phyloP scores from a whole-genome alignment of 1,140 invertebrate genomes.

The Anoplolepis gracilipes region DNA sequence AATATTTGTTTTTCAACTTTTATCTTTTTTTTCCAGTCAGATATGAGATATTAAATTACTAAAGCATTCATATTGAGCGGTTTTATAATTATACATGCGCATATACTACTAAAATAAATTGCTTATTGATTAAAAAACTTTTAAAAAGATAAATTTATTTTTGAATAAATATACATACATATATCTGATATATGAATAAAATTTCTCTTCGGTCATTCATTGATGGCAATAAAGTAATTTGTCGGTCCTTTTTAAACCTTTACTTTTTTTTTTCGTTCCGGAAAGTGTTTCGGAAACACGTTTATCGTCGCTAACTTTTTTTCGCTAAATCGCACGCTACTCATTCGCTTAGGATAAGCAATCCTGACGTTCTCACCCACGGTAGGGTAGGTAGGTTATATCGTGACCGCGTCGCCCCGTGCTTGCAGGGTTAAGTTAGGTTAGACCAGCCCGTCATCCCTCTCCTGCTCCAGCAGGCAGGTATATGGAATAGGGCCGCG shows the following conservation, averaged over 20 bases:
- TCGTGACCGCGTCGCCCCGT: constrained; percentile 24
- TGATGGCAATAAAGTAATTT: background rate
- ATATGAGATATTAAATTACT: background rate
- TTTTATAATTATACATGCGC: background rate
- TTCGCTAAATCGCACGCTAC: background rate
- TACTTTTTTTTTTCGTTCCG: background rate
- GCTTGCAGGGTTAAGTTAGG: constrained; percentile 52
- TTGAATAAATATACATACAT: background rate
- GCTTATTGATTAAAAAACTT: background rate
- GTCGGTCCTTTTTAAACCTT: background rate
- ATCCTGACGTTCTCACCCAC: constrained; percentile 19
- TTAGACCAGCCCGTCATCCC: constrained; percentile 56
- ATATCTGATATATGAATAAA: background rate
- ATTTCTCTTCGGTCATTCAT: background rate
- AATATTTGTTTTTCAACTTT: background rate
- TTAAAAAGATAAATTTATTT: background rate
- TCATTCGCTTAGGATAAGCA: constrained; percentile 7
- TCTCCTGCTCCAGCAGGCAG: constrained; percentile 50
- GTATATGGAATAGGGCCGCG: constrained; percentile 74
- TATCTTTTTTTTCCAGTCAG: background rate
- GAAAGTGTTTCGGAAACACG: background rate
- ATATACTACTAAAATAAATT: background rate
- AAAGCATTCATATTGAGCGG: background rate
- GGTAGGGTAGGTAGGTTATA: constrained; percentile 17
- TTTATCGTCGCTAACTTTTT: background rate